Evolutionary conservation across 2,113 vertebrate genomes (phyloP).

Genomic region (Gavia stellata): DNA sequence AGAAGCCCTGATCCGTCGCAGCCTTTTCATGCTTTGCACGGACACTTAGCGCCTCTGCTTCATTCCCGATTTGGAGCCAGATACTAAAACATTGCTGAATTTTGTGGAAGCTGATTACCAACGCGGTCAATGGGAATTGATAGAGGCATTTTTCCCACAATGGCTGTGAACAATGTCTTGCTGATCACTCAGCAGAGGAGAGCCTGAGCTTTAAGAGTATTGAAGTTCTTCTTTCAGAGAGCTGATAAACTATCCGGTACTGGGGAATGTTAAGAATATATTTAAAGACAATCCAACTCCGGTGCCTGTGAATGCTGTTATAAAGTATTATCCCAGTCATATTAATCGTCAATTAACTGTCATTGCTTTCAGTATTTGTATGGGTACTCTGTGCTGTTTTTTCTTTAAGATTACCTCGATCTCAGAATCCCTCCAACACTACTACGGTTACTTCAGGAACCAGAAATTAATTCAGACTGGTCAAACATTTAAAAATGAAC

Average conservation of each 20-base stretch:
- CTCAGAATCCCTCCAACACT: constrained; percentile 5
- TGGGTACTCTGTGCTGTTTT: background rate
- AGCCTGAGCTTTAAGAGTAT: background rate
- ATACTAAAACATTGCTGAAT: background rate
- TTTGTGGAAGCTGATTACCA: background rate
- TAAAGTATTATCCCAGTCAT: background rate
- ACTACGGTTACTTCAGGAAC: background rate
- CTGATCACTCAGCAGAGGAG: background rate
- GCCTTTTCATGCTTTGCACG: background rate
- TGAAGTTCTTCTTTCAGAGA: background rate
- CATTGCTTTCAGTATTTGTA: background rate
- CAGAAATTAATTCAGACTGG: constrained; percentile 23
- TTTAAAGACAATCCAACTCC: background rate
- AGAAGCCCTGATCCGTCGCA: background rate
- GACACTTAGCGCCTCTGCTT: background rate
- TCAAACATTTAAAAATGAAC: constrained; percentile 53
- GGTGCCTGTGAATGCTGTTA: background rate
- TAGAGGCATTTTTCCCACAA: background rate
- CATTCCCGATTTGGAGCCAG: background rate
- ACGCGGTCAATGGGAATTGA: background rate
- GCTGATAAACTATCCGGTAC: background rate
- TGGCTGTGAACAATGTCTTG: background rate
- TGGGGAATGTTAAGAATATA: background rate
- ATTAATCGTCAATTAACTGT: background rate
- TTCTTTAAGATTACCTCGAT: constrained; percentile 5